Evolutionary conservation across 2,797 vertebrate species (phyloP).

Genomic region (Sciurus vulgaris): DNA sequence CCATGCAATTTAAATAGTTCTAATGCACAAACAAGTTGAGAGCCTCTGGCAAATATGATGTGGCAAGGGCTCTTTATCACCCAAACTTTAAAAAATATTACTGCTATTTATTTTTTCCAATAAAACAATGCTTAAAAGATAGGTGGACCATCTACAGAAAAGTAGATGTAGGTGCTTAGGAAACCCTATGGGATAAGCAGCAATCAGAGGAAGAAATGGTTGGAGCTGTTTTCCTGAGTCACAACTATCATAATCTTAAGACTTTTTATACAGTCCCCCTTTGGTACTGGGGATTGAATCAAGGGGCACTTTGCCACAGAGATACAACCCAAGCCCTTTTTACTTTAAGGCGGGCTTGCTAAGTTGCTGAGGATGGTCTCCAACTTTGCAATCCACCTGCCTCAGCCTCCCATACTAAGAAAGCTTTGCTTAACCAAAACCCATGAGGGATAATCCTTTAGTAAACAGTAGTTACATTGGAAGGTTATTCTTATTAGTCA

Average conservation of each 20-base stretch:
- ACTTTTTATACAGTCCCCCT: too few relatives aligned
- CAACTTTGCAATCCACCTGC: too few relatives aligned
- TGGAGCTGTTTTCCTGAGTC: neutral
- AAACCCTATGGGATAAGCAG: neutral
- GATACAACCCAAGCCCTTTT: too few relatives aligned
- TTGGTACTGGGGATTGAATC: too few relatives aligned
- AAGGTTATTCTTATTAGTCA: conserved; percentile 27
- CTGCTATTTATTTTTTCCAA: conserved; percentile 31
- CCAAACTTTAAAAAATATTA: conserved; percentile 42
- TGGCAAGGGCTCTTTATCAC: neutral
- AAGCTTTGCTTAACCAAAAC: neutral
- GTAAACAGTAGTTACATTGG: neutral
- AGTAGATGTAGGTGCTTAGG: neutral
- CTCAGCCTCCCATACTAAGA: neutral
- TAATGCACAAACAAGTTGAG: neutral
- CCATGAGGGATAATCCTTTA: neutral
- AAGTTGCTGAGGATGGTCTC: too few relatives aligned
- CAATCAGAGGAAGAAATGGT: neutral
- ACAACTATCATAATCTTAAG: neutral
- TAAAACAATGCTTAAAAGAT: conserved; percentile 30
- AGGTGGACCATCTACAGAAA: neutral
- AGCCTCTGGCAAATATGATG: neutral
- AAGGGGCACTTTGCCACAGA: too few relatives aligned
- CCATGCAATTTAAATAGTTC: neutral
- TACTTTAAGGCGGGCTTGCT: too few relatives aligned